Conservation (phyloP, 1,140 invertebrate genomes). For the Hyles euphorbiae region DNA sequence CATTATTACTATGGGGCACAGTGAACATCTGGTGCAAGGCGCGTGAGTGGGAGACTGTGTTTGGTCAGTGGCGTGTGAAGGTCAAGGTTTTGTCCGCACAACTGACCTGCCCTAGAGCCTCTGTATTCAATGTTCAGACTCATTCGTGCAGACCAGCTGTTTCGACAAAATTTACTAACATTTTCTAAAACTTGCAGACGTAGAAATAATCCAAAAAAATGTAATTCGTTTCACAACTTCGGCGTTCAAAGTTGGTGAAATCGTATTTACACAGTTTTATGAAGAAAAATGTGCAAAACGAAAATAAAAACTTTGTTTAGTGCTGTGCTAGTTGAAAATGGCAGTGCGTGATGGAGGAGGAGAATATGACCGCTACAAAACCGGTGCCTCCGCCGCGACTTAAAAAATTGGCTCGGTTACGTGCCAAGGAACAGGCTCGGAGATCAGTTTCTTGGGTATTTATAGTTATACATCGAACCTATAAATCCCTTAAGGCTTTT, state of each 20-base stretch:
- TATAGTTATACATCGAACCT: background rate
- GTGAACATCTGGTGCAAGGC: slow-evolving; percentile 49
- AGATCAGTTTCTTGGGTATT: slow-evolving; percentile 63
- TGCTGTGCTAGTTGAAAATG: slow-evolving; percentile 5
- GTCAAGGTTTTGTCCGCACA: slow-evolving; percentile 60
- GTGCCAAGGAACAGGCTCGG: slow-evolving; percentile 43
- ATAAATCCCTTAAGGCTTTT: too few species aligned
- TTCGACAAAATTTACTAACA: background rate
- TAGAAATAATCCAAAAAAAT: too few species aligned
- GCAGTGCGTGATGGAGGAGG: slow-evolving; percentile 27
- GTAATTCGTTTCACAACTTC: slow-evolving; percentile 49
- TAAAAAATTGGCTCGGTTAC: slow-evolving; percentile 62
- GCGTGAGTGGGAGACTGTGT: slow-evolving; percentile 42
- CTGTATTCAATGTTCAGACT: background rate
- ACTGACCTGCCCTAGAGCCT: slow-evolving; percentile 30
- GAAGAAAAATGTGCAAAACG: slow-evolving; percentile 14
- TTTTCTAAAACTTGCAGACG: too few species aligned
- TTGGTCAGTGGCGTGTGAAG: slow-evolving; percentile 59
- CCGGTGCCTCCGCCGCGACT: slow-evolving; percentile 67
- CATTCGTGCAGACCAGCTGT: background rate
- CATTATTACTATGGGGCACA: slow-evolving; percentile 6
- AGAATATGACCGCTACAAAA: slow-evolving; percentile 12
- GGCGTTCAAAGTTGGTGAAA: slow-evolving; percentile 48
- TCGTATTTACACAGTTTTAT: slow-evolving; percentile 23
- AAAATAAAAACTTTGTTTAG: slow-evolving; percentile 24